Evolutionary conservation across 2,888 invertebrate genomes (phyloP).

Genomic region (Poecilus cupreus): DNA sequence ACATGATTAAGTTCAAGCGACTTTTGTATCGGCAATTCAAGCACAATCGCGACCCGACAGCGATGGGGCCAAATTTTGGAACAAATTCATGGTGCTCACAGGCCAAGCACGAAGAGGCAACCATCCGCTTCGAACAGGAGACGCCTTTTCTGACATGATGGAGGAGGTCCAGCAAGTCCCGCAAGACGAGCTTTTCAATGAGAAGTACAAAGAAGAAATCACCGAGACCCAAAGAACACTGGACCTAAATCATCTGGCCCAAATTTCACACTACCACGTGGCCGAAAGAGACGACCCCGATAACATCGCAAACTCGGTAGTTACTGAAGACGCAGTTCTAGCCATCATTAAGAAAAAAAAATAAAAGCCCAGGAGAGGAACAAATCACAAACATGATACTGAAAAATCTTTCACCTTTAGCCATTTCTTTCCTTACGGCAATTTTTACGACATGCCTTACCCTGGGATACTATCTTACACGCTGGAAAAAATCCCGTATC

Average conservation of each 20-base stretch:
- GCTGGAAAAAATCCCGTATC: conserved; percentile 4
- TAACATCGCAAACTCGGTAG: background rate
- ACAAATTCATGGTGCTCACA: background rate
- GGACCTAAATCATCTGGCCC: too few species aligned
- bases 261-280: background rate
- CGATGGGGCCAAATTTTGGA: too few species aligned
- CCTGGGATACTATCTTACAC: background rate
- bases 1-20: too few species aligned
- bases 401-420: background rate
- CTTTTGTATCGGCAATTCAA: too few species aligned
- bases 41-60: too few species aligned
- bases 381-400: background rate
- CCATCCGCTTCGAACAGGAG: background rate
- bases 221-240: background rate
- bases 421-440: background rate
- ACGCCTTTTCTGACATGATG: background rate
- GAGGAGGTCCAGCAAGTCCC: conserved; percentile 1
- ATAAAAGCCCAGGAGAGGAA: conserved; percentile 26
- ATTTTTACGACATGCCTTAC: conserved; percentile 2
- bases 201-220: background rate
- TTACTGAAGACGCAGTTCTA: background rate
- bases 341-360: background rate
- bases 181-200: background rate
- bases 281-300: background rate
- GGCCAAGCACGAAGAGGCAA: background rate